A percentile compares a stretch with the other conserved stretches of the same genome.
Conservation (phyloP, 2,888 invertebrate genomes). For the Conomelus anceps region DNA sequence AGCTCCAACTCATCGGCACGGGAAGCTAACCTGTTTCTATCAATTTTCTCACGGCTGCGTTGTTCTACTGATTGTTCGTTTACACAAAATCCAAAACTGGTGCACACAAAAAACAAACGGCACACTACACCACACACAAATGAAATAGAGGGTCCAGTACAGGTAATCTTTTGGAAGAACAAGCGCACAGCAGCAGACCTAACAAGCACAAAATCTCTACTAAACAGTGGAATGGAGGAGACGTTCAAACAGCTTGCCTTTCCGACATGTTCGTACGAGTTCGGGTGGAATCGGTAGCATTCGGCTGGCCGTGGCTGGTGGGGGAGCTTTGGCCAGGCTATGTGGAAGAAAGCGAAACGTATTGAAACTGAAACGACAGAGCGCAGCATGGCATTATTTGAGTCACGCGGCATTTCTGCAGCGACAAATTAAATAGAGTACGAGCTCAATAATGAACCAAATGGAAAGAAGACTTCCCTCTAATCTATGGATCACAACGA, state of each 20-base stretch:
- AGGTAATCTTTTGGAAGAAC: constrained; percentile 25
- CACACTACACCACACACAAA: constrained; percentile 26
- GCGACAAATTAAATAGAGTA: neutral
- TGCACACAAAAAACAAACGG: constrained; percentile 29
- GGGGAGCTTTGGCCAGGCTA: neutral
- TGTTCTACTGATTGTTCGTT: constrained; percentile 11
- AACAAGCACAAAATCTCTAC: constrained; percentile 28
- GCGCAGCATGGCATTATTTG: neutral
- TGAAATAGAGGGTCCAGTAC: constrained; percentile 23
- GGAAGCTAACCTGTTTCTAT: constrained; percentile 24
- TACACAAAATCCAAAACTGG: constrained; percentile 24
- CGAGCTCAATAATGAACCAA: neutral
- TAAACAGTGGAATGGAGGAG: constrained; percentile 23
- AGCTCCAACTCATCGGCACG: constrained; percentile 14
- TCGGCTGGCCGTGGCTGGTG: constrained; percentile 3
- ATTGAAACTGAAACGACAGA: neutral
- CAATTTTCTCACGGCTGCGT: neutral
- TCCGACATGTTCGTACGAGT: constrained; percentile 14
- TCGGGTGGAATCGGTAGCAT: constrained; percentile 6
- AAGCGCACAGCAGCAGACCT: constrained; percentile 22
- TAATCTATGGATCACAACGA: neutral
- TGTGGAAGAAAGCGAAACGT: constrained; percentile 13
- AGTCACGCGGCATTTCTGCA: neutral
- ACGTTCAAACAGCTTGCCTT: constrained; percentile 26
- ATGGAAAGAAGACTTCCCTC: neutral